These are phyloP conservation scores for Orius insidiosus DNA, from an alignment of 1,140 invertebrate genomes.

Conservation along the genomic window DNA sequence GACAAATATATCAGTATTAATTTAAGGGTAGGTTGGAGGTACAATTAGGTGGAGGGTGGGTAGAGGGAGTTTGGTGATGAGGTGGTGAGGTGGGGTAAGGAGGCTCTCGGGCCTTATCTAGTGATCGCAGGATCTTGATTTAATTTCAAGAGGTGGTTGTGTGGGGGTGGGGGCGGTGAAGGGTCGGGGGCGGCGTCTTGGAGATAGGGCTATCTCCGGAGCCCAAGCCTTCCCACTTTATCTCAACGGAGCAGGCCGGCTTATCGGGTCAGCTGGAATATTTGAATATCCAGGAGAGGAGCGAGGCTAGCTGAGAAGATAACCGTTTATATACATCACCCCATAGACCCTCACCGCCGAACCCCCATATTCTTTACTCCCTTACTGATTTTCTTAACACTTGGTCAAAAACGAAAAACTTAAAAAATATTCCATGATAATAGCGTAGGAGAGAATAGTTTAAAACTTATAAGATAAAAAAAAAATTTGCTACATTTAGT, in stretches of 20 bases:
- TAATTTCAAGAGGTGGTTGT: constrained; percentile 12
- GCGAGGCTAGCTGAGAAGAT: constrained; percentile 5
- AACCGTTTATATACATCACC: constrained; percentile 8
- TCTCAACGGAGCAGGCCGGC: constrained; percentile 6
- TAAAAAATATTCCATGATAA: no score
- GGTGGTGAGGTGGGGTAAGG: not conserved
- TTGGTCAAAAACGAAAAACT: no score
- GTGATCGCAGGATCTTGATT: constrained; percentile 16
- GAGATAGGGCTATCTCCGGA: constrained; percentile 8
- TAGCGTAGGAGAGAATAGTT: no score
- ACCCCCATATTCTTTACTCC: no score
- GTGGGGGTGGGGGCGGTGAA: not conserved
- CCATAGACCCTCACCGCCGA: constrained; percentile 1
- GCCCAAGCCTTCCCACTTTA: constrained; percentile 5
- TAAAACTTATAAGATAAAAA: no score
- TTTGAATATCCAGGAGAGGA: constrained; percentile 2
- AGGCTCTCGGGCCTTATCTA: constrained; percentile 7
- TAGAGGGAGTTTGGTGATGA: not conserved
- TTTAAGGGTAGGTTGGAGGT: not conserved
- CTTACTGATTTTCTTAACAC: no score
- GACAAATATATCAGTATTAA: constrained; percentile 7
- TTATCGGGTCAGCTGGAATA: constrained; percentile 6
- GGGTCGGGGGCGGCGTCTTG: constrained; percentile 3
- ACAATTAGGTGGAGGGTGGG: not conserved
- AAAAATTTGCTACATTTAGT: no score